Base-by-base conservation (phyloP, 1,140 invertebrate genomes). In the Drosophila sechellia region DNA sequence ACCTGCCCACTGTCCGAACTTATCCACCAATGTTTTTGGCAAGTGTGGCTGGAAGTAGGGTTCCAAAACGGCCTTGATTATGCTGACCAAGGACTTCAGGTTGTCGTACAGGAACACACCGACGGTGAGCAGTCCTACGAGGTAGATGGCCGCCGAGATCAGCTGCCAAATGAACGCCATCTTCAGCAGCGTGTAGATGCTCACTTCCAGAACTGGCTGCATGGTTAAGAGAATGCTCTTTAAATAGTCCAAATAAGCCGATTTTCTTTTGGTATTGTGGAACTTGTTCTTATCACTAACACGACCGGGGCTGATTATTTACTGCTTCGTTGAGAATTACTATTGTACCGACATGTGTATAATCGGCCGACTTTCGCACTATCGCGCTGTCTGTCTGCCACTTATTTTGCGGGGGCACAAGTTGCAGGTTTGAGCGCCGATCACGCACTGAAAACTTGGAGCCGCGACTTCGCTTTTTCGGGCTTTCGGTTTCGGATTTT, bases 1-100 rank as follows among this genome's bases (percentile, higher is more conserved):
- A 94, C 94, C 94, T 72, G 94, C 94, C 94, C 94, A 94, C 69
- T 93, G 92, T 80, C 94, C 94, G 77, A 92, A 94, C 77, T 93
- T 94, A 64, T 94, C 94, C 31, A 92, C 63, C 71, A 94, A 74
- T 4, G 92, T 91, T 71, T 93, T 91, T 50, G 93, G 93, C 70
- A 94, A 92, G 20, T 93, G 83, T 4, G 94, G 94, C 80, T 94
- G 92, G 71, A 94, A 94, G 70, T 93, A 94, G 31, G 94, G 94
- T 83, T 93, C 93, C 61, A 94, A 79, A 81, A 94, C 72, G 3
- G 93, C 93, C 58, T 93, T 92, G 20, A 93, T 74, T 52, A 94
- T 83, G 49, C 93, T 90, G 48, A 94, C 59, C 17, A 93, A 57
- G 70, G 93, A 94, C 92, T 93, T 93, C 11, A 94, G 81, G 31